Base-by-base conservation (phyloP, 1,140 invertebrate genomes). In the Brachionus sp. region DNA sequence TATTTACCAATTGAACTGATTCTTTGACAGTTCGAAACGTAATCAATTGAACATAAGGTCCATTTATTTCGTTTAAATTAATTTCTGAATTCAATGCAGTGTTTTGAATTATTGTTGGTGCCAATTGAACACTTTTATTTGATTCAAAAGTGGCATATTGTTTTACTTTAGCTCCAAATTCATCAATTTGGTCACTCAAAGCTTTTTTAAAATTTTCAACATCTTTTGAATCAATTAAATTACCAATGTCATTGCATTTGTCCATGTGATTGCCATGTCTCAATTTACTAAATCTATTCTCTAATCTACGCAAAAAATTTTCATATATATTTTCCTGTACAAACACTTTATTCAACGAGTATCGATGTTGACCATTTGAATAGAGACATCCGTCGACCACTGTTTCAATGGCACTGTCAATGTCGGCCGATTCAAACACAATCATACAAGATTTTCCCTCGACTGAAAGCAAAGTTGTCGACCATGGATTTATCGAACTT, bases 21-120 rank as follows among this genome's bases (percentile, higher is more conserved):
- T 92, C 92, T 84, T 91, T 92, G 1, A 90, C 90, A 13, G 90
- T 92, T 70, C 91, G 87, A 86, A 92, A 92, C 16, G 91, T 88
- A 19, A 91, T 85, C 5, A 90, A 87, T 10, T 90, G 88, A 13
- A 91, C 84, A 5, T 91, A 87, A 46, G 91, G 90, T 25, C 89
- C 88, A 77, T 80, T 80, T 39, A 64, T 25, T 66, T 84, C 50
- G 23, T 57, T 66, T 44, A 80, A 37, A 66, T 80, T 70, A 12
- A 66, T 19, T 25, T 84, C 29, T 2, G 85, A 86, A 42, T 68
- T 80, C n/a, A 80, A 80, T 29, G 50, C 10, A 23, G 29, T 12
- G 19, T 66, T 66, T 62, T 80, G 7, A 33, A 80, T 57, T 19
- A 80, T 37, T 25, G 46, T n/a, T 42, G 77, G 77, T 23, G 70